Evolutionary conservation across 2,797 vertebrate genomes (phyloP), one percentile per base, ranked within the genome.

Genomic region (Nannoperca obscura): DNA sequence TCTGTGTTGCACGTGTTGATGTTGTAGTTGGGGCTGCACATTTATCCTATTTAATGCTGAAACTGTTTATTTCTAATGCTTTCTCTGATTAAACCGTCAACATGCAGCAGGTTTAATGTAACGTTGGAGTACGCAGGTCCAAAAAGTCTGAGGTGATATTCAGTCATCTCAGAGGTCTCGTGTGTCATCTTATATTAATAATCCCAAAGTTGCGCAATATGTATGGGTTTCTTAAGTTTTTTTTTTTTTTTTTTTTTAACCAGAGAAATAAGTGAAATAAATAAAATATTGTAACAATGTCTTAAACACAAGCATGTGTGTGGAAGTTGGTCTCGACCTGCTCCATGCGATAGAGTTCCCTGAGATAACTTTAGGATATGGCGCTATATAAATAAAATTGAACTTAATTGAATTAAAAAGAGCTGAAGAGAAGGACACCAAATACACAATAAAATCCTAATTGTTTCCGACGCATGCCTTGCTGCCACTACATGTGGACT

Each of bases 1-100:
- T 71, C 10, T 67, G 44, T 71, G 40, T 63, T 62, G 30, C 8
- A 49, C 67, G 44, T 62, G 38, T 44, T n/a, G 2, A 8, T 67
- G 55, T 55, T 36, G 74, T 40, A 47, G 40, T 64, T 4, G 55
- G 32, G 14, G 44, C 52, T 69, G 38, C 38, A 59, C 66, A 42
- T 4, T 1, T 27, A 5, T 34, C 36, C 0, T 4, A 27, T 55
- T 15, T 65, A 46, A 59, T 19, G 30, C 17, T n/a, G 27, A 20
- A 27, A 20, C 20, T 0, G 0, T 38, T n/a, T 49, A 32, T 7
- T 47, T 4, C n/a, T 15, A 4, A n/a, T 14, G n/a, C 7, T 14
- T 13, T 4, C 14, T 46, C 14, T 52, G n/a, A 8, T 69, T 6
- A 34, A 54, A 24, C 5, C 0, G 8, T 53, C 15, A 24, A 50